Conservation (phyloP, 2,113 vertebrate species). For the Pycnonotus jocosus region DNA sequence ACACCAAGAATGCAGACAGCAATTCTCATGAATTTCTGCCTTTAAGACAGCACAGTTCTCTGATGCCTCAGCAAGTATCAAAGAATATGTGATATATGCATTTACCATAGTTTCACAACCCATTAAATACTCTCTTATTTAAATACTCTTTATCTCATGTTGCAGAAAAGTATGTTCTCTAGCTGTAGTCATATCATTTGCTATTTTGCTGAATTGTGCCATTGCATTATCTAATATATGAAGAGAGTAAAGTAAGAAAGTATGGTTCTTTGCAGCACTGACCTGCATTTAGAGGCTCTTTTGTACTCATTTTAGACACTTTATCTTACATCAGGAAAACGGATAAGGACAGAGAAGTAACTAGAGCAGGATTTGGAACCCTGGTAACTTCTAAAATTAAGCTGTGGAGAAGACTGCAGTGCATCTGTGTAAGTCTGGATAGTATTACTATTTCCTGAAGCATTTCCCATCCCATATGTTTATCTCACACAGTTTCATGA, state of each 20-base stretch:
- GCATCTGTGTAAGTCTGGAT: background rate
- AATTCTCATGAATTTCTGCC: constrained; percentile 23
- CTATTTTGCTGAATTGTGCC: background rate
- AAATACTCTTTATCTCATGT: background rate
- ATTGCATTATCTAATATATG: background rate
- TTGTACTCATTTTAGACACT: background rate
- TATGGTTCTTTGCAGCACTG: background rate
- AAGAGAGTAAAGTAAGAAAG: background rate
- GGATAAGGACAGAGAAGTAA: background rate
- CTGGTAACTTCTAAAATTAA: background rate
- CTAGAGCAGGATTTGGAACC: background rate
- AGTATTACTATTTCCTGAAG: background rate
- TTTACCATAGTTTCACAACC: background rate
- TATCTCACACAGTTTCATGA: background rate
- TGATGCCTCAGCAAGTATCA: constrained; percentile 9
- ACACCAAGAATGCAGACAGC: background rate
- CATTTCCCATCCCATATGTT: background rate
- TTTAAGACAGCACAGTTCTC: background rate
- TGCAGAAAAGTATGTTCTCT: background rate
- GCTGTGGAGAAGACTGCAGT: background rate
- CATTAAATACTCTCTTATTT: background rate
- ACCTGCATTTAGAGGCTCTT: background rate
- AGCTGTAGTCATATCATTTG: background rate
- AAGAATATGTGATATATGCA: background rate
- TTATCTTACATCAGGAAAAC: background rate